Evolutionary conservation across 2,888 invertebrate species (phyloP).

Genomic region (Notocelia uddmanniana): DNA sequence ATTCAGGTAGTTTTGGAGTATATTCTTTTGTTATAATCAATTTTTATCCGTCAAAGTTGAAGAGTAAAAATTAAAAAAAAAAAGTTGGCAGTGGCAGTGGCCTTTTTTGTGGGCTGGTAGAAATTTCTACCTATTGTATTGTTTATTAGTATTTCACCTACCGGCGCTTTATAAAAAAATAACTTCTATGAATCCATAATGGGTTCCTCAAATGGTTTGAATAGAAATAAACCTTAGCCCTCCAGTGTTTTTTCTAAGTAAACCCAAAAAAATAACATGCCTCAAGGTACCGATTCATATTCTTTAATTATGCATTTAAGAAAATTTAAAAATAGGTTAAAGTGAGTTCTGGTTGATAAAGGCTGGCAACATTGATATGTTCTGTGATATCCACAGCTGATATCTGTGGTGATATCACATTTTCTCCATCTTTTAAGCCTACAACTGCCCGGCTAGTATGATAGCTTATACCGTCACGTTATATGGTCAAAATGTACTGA

Average conservation of each 20-base stretch:
- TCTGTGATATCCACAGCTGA: no score
- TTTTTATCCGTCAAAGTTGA: constrained; percentile 19
- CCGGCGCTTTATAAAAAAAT: background rate
- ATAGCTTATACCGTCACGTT: no score
- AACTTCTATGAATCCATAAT: background rate
- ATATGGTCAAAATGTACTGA: no score
- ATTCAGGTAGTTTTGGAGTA: constrained; percentile 21
- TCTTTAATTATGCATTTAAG: no score
- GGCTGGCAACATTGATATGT: no score
- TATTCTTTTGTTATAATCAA: constrained; percentile 15
- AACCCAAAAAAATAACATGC: background rate
- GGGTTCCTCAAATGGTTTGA: background rate
- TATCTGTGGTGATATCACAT: no score
- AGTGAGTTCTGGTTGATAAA: no score
- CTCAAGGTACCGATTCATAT: background rate
- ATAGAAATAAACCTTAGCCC: background rate
- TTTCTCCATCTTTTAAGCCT: no score
- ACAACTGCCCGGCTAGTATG: no score
- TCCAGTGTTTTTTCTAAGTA: no score
- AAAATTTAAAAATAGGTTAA: no score
- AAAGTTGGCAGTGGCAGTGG: background rate
- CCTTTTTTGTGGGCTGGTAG: background rate
- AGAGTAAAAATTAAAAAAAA: background rate
- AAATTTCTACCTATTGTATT: background rate
- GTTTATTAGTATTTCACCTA: background rate